Base-by-base conservation (phyloP, 2,888 invertebrate genomes). In the Hirtodrosophila cameraria region DNA sequence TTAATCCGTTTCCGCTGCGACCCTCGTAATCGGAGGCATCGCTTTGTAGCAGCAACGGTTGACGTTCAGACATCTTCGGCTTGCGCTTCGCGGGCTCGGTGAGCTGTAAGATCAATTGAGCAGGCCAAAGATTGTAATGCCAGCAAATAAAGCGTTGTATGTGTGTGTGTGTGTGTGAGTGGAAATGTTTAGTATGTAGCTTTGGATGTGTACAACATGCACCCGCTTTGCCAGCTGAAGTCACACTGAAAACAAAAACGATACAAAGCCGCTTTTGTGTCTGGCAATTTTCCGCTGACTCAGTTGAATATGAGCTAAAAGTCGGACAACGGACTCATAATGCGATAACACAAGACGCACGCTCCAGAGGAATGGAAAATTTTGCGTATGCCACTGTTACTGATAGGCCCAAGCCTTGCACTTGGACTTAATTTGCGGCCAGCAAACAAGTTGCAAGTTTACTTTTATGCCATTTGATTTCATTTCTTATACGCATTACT, bases 41-140 rank as follows among this genome's bases (percentile, higher is more conserved):
- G 27, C 89, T 82, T 53, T 86, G 88, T 18, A 87, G 61, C 52
- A 94, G 92, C 58, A 95, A 92, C 33, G 95, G 95, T 86, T 94
- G 94, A 82, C 94, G 94, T 91, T 95, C 95, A 84, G 94, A 93
- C 93, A 94, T 94, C 88, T 88, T 89, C 49, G 79, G 81, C 16
- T 75, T 83, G 9, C 69, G 80, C 39, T 86, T 76, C 15, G 65
- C 67, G 70, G 66, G 39, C 33, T 70, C 73, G 33, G 38, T 57
- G 41, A 74, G 68, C 84, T 87, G 36, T 30, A 33, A 41, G 33
- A 62, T 48, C 35, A 18, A 20, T 15, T 55, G 12, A 15, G 15
- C 39, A 39, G 25, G 12, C 18, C 33, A 54, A 46, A 49, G 41
- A 31, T 20, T 25, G 15, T 18, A 31, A 30, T 39, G 30, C 28